Conservation (phyloP, 1,140 invertebrate genomes). For the Episyrphus balteatus region DNA sequence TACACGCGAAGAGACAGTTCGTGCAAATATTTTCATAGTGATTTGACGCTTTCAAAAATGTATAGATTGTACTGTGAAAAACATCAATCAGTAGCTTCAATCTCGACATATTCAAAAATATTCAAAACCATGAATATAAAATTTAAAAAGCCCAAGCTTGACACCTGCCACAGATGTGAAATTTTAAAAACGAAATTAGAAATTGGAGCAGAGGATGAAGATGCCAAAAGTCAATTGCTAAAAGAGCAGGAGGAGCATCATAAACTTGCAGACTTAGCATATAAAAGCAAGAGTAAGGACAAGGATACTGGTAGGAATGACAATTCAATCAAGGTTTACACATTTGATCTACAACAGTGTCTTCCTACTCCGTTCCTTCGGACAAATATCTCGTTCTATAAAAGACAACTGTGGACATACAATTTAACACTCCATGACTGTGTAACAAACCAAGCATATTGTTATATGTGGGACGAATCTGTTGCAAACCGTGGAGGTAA, state of each 20-base stretch:
- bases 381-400: slow-evolving; percentile 26
- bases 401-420: slow-evolving; percentile 30
- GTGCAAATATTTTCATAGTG: slow-evolving; percentile 10
- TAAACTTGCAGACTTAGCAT: neutral
- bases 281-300: slow-evolving; percentile 3
- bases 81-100: slow-evolving; percentile 6
- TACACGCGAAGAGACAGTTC: slow-evolving; percentile 15
- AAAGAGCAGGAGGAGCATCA: slow-evolving; percentile 1
- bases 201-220: slow-evolving; percentile 2
- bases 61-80: slow-evolving; percentile 7
- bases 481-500: slow-evolving; percentile 18
- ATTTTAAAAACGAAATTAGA: slow-evolving; percentile 7
- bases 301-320: slow-evolving; percentile 5
- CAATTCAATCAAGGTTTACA: slow-evolving; percentile 7
- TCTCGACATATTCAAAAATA: slow-evolving; percentile 6
- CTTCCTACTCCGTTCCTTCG: slow-evolving; percentile 23
- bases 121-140: slow-evolving; percentile 11
- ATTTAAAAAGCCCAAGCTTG: slow-evolving; percentile 16
- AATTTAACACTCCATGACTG: slow-evolving; percentile 33
- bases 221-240: slow-evolving; percentile 4
- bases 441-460: slow-evolving; percentile 10
- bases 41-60: slow-evolving; percentile 8
- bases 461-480: slow-evolving; percentile 33
- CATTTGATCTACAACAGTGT: slow-evolving; percentile 32
- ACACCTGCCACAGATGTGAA: slow-evolving; percentile 17